Conservation (phyloP, 2,797 vertebrate genomes). For the Synanceia verrucosa region DNA sequence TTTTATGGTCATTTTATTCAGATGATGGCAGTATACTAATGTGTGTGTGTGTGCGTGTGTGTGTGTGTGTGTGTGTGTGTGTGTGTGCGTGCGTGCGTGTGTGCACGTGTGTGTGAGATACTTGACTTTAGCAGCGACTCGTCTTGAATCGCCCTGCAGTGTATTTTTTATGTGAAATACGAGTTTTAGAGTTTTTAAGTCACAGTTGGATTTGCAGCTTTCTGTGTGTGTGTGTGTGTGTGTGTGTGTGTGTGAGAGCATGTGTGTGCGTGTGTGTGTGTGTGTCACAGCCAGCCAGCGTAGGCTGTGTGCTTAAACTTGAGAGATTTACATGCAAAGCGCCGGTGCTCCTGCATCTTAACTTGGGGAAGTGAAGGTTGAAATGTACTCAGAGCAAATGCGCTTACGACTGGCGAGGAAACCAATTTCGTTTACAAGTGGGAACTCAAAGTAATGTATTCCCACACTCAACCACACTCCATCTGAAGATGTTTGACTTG, state of each 20-base stretch:
- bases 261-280: slow-evolving; percentile 22
- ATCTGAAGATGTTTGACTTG: slow-evolving; percentile 68
- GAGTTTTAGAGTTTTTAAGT: slow-evolving; percentile 62
- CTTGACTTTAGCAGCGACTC: slow-evolving; percentile 39
- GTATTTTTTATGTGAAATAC: slow-evolving; percentile 57
- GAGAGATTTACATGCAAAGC: slow-evolving; percentile 81
- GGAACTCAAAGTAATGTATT: slow-evolving; percentile 71
- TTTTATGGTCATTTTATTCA: too few species aligned
- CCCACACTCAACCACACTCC: slow-evolving; percentile 58
- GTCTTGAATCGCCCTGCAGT: slow-evolving; percentile 58
- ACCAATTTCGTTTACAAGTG: slow-evolving; percentile 78
- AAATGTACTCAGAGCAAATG: slow-evolving; percentile 80
- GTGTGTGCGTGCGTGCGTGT: slow-evolving; percentile 17
- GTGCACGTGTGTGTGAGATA: not conserved
- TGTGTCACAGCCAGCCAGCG: slow-evolving; percentile 55
- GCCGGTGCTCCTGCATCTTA: slow-evolving; percentile 73
- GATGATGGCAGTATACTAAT: slow-evolving; percentile 18
- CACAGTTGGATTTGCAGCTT: slow-evolving; percentile 60
- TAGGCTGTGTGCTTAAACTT: slow-evolving; percentile 77
- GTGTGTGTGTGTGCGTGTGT: slow-evolving; percentile 16
- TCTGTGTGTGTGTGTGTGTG: slow-evolving; percentile 31
- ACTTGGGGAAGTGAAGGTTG: slow-evolving; percentile 77
- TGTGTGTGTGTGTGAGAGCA: not conserved
- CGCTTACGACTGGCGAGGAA: slow-evolving; percentile 74
- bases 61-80: slow-evolving; percentile 19